phyloP scores from a whole-genome alignment of 2,113 vertebrate genomes.

The Myotis davidii region DNA sequence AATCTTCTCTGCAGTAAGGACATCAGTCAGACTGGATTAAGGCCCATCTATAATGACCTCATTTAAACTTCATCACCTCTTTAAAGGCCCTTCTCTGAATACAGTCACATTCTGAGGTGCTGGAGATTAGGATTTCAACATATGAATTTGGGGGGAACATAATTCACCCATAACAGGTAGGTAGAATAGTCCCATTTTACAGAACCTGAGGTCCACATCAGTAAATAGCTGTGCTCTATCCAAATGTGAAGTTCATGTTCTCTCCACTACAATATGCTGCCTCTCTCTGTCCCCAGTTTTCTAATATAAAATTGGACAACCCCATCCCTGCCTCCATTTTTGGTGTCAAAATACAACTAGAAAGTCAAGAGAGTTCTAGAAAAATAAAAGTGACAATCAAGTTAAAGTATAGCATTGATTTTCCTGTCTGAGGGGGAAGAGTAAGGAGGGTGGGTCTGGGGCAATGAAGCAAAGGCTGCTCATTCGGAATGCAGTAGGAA shows the following conservation, averaged over 20 bases:
- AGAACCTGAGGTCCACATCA: neutral
- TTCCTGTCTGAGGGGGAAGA: too few species aligned
- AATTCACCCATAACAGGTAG: neutral
- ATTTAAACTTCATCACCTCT: neutral
- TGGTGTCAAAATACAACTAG: neutral
- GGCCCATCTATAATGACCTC: neutral
- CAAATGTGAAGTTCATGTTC: neutral
- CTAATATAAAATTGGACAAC: neutral
- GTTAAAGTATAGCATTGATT: neutral
- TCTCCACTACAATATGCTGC: too few species aligned
- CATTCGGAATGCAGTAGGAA: neutral
- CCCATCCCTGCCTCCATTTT: neutral
- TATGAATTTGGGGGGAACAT: neutral
- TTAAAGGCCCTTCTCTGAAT: neutral
- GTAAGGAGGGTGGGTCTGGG: neutral
- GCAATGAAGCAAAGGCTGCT: neutral
- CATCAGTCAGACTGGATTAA: neutral
- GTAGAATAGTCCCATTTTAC: neutral
- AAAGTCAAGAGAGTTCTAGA: neutral
- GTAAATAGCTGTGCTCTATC: neutral
- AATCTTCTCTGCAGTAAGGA: neutral
- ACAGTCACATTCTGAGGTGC: neutral
- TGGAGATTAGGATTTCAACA: neutral
- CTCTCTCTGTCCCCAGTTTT: neutral
- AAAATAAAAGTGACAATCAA: neutral